phyloP scores from a whole-genome alignment of 2,113 vertebrate species.

The Arenaria interpres region DNA sequence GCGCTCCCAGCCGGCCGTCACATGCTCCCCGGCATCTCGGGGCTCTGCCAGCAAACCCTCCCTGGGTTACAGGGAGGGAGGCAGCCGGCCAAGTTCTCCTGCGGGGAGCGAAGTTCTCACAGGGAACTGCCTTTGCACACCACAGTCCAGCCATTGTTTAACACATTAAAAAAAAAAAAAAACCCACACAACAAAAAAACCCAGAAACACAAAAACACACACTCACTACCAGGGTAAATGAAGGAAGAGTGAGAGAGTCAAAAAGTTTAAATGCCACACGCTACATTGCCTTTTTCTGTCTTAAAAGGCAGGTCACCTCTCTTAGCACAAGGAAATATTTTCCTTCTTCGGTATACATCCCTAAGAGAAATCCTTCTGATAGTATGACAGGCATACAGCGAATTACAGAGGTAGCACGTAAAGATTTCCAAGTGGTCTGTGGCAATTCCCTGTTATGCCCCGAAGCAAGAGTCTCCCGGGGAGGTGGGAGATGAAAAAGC shows the following conservation, averaged over 20 bases:
- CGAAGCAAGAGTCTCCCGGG: neutral
- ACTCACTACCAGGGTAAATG: neutral
- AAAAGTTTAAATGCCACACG: neutral
- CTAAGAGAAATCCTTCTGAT: neutral
- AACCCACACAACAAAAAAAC: neutral
- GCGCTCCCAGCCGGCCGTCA: neutral
- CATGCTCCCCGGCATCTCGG: neutral
- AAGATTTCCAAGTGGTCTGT: neutral
- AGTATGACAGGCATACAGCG: neutral
- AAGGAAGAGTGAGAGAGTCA: neutral
- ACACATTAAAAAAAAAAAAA: neutral
- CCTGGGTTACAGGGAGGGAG: neutral
- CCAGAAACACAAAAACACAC: neutral
- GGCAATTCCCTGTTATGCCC: constrained; percentile 26
- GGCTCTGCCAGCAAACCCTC: constrained; percentile 35
- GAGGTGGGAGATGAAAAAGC: neutral
- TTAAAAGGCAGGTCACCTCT: neutral
- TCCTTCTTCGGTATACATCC: neutral
- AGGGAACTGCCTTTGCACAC: constrained; percentile 19
- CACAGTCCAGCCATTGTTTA: constrained; percentile 9
- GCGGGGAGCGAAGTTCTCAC: constrained; percentile 19
- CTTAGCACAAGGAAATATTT: neutral
- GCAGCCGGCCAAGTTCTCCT: neutral
- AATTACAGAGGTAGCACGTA: neutral
- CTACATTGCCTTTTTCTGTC: neutral